These are phyloP conservation scores for Conchocele bisecta DNA, from an alignment of 2,888 invertebrate genomes.

Conservation along the genomic window DNA sequence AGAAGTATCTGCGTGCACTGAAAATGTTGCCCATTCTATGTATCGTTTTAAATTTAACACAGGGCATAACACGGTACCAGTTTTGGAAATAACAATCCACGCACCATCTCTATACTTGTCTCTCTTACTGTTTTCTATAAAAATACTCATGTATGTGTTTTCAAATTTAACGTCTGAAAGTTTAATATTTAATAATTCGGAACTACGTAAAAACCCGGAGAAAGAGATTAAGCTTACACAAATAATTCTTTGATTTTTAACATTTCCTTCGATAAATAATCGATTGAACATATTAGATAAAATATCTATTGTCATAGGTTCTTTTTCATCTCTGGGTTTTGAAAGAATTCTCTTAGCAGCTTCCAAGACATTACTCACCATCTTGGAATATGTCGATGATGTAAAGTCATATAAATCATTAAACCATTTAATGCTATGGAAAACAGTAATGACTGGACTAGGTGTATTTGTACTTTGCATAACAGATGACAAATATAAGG, in stretches of 20 bases:
- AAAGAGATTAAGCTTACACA: slow-evolving; percentile 23
- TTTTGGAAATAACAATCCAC: too few relatives aligned
- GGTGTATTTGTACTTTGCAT: slow-evolving; percentile 20
- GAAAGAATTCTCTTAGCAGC: slow-evolving; percentile 17
- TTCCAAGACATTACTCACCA: slow-evolving; percentile 32
- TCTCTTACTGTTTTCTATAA: slow-evolving; percentile 31
- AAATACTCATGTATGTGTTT: not conserved
- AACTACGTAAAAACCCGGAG: slow-evolving; percentile 28
- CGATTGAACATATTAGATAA: not conserved
- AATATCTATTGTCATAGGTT: slow-evolving; percentile 19
- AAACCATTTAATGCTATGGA: slow-evolving; percentile 24
- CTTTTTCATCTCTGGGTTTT: slow-evolving; percentile 4
- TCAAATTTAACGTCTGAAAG: slow-evolving; percentile 20
- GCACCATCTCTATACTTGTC: slow-evolving; percentile 39
- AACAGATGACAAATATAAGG: slow-evolving; percentile 23
- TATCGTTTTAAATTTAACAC: slow-evolving; percentile 11
- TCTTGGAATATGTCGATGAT: slow-evolving; percentile 5
- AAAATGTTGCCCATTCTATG: slow-evolving; percentile 11
- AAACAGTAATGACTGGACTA: slow-evolving; percentile 16
- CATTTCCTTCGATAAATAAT: slow-evolving; percentile 9
- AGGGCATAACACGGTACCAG: too few relatives aligned
- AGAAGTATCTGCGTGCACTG: too few relatives aligned
- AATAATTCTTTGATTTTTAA: slow-evolving; percentile 18
- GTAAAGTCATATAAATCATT: slow-evolving; percentile 15
- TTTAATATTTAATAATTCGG: slow-evolving; percentile 20